These are phyloP conservation scores for Seira ritae DNA, from an alignment of 2,888 invertebrate genomes.

Conservation along the genomic window DNA sequence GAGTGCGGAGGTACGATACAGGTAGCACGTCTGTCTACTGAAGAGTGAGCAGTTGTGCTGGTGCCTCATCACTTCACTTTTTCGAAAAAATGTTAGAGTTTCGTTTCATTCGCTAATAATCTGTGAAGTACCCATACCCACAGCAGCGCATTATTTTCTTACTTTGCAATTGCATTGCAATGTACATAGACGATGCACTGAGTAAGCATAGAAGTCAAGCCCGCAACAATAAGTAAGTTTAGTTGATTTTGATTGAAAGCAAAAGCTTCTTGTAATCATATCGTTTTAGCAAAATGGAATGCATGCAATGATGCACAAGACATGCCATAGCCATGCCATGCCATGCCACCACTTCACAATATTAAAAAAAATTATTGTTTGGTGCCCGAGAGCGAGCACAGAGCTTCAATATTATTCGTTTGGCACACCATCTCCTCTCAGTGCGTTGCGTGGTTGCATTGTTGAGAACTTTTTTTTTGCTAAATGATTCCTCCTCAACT, in stretches of 20 bases:
- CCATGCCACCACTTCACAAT: no score
- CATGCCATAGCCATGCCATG: neutral
- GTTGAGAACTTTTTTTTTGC: no score
- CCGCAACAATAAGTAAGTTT: no score
- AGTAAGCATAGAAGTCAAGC: constrained; percentile 5
- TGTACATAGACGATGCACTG: neutral
- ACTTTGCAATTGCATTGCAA: constrained; percentile 22
- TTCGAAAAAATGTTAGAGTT: constrained; percentile 23
- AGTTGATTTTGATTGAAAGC: constrained; percentile 55
- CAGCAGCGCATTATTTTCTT: constrained; percentile 25
- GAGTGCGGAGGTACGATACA: neutral
- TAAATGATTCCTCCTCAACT: neutral
- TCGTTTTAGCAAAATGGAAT: neutral
- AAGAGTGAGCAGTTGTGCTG: constrained; percentile 5
- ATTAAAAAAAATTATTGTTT: no score
- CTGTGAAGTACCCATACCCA: constrained; percentile 41
- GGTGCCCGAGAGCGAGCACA: neutral
- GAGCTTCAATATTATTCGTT: neutral
- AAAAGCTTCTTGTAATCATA: constrained; percentile 37
- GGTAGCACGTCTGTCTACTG: constrained; percentile 21
- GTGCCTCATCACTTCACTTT: constrained; percentile 53
- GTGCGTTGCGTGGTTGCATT: neutral
- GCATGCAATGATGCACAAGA: neutral
- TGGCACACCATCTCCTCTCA: no score
- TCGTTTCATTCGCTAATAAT: constrained; percentile 40